phyloP scores from a whole-genome alignment of 2,888 invertebrate species.

The Tinea pellionella region DNA sequence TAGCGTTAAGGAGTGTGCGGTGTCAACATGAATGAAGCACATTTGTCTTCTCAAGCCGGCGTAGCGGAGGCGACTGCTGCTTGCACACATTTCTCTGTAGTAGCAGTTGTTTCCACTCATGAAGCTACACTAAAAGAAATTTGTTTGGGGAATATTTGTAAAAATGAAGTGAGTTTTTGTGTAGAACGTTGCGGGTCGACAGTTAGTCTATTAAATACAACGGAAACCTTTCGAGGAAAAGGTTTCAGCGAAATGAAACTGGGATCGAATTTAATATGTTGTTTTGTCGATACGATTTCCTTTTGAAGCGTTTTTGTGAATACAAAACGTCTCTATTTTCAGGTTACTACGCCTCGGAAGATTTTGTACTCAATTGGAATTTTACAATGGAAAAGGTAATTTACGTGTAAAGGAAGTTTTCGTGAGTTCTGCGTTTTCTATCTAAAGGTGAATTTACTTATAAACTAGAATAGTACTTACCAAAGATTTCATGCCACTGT shows the following conservation, averaged over 20 bases:
- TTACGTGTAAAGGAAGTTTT: not conserved
- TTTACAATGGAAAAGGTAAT: slow-evolving; percentile 1
- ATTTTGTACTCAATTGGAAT: slow-evolving; percentile 9
- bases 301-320: slow-evolving; percentile 2
- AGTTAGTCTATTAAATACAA: slow-evolving; percentile 23
- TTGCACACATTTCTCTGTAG: too few relatives aligned
- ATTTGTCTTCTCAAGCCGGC: too few relatives aligned
- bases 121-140: too few relatives aligned
- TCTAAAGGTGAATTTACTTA: slow-evolving; percentile 21
- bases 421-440: not conserved
- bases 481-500: slow-evolving; percentile 38
- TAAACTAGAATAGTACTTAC: slow-evolving; percentile 50
- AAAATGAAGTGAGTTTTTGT: too few relatives aligned
- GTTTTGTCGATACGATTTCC: slow-evolving; percentile 10
- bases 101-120: too few relatives aligned
- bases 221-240: slow-evolving; percentile 17
- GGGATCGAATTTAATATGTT: slow-evolving; percentile 12
- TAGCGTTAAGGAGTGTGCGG: too few relatives aligned
- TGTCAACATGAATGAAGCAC: too few relatives aligned
- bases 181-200: too few relatives aligned
- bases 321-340: slow-evolving; percentile 10
- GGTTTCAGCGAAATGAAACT: not conserved
- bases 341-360: not conserved
- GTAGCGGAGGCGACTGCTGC: too few relatives aligned
- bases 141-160: too few relatives aligned